A percentile compares a stretch with the other conserved stretches of the same genome.
These are phyloP conservation scores for Molossus alvarezi DNA, from an alignment of 2,797 vertebrate genomes.

Conservation along the genomic window DNA sequence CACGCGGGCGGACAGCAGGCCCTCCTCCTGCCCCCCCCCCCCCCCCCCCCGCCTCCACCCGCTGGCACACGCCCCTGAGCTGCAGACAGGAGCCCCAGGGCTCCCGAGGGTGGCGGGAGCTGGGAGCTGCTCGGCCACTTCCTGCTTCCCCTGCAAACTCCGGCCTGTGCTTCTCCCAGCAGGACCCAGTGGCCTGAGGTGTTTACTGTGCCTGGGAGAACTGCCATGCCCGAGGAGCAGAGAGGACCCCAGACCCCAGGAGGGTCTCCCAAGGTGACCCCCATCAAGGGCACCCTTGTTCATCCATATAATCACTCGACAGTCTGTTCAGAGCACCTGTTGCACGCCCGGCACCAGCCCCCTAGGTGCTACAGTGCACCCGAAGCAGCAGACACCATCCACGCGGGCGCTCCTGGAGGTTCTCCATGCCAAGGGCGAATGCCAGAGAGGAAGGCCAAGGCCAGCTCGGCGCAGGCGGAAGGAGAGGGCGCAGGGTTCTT, in stretches of 20 bases:
- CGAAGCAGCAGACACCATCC: background rate
- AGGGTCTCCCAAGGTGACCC: background rate
- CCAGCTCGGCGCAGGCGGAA: background rate
- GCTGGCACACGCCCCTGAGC: background rate
- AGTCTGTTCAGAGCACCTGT: background rate
- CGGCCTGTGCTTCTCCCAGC: background rate
- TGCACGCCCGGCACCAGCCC: background rate
- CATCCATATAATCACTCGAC: fast-evolving
- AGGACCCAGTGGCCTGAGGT: background rate
- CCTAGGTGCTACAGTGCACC: fast-evolving
- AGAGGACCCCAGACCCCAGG: background rate
- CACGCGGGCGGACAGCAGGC: background rate
- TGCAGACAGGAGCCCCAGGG: background rate
- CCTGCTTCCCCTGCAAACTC: conserved; percentile 51
- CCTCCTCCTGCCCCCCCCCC: conserved; percentile 34
- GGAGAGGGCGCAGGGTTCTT: background rate
- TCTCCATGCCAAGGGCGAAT: background rate
- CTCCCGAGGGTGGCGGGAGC: background rate
- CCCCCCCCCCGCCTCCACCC: background rate
- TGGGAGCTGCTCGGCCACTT: conserved; percentile 41
- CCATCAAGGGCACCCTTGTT: background rate
- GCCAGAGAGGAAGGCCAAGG: background rate
- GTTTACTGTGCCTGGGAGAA: background rate
- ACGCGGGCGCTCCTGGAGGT: fast-evolving
- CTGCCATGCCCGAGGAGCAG: background rate